phyloP scores from a whole-genome alignment of 2,888 invertebrate genomes.

The Sicus ferrugineus region DNA sequence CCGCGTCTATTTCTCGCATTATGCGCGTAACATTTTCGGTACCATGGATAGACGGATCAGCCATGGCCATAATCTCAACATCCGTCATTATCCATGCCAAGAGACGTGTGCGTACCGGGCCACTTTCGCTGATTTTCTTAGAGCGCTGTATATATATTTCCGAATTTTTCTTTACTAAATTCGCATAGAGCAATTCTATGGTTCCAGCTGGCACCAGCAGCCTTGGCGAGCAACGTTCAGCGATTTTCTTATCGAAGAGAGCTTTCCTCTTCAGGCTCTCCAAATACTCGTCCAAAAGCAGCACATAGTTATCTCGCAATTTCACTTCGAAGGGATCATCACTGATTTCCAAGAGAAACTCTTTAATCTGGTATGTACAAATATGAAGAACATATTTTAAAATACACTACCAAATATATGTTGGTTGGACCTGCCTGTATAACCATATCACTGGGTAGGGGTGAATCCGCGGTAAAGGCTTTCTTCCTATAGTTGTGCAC shows the following conservation, averaged over 20 bases:
- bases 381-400: background rate
- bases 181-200: conserved; percentile 88
- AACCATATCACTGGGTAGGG: conserved; percentile 86
- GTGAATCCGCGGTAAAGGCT: conserved; percentile 74
- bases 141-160: conserved; percentile 95
- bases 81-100: conserved; percentile 87
- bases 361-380: conserved; percentile 76
- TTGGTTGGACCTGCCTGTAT: conserved; percentile 84
- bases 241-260: conserved; percentile 88
- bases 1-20: conserved; percentile 84
- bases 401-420: too few relatives aligned
- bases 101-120: conserved; percentile 76
- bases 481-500: conserved; percentile 77
- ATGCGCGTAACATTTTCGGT: conserved; percentile 75
- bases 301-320: conserved; percentile 92
- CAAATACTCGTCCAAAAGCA: conserved; percentile 93
- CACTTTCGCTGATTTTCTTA: conserved; percentile 69
- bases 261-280: conserved; percentile 90
- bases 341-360: conserved; percentile 88
- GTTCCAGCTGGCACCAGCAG: conserved; percentile 81
- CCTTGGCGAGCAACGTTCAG: conserved; percentile 82
- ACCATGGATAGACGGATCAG: conserved; percentile 88
- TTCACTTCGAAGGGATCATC: conserved; percentile 99
- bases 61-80: conserved; percentile 73
- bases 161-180: conserved; percentile 87